Base-by-base conservation (phyloP, 2,888 invertebrate species). In the Scotopteryx bipunctaria region DNA sequence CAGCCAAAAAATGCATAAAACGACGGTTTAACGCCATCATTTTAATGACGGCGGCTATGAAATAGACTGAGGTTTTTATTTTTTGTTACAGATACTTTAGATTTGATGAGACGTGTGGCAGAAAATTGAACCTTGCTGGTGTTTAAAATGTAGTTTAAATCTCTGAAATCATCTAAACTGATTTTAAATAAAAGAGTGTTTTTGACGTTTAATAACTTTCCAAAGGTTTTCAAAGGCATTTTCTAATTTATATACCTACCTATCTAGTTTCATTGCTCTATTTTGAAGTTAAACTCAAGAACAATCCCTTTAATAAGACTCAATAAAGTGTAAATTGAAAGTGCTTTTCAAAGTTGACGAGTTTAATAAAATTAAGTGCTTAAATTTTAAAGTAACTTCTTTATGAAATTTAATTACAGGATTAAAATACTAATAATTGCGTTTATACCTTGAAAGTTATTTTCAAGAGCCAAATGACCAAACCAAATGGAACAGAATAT, bases 1-100 rank as follows among this genome's bases (percentile, higher is more conserved):
- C 60, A 67, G 72, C 76, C 76, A 83, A 78, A 81, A 82, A 83
- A 79, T 73, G 74, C 72, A 79, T 76, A 78, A 63, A 63, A 76
- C 70, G 72, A 72, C 66, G 69, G 64, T 68, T 70, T 70, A 71
- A 67, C 68, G 67, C 68, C 70, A 72, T 62, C 64, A 63, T 66
- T 71, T 70, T 72, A 65, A 75, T 64, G 71, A 63, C 49, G 63
- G 59, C 48, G 58, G 68, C 50, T 61, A 58, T 31, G 67, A 61
- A 66, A 66, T 63, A 61, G 56, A 61, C 57, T 62, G 45, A 40
- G 16, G 8, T 48, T 64, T 62, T 57, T 56, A 58, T 61, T 53
- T 67, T 69, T 73, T 64, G 49, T 55, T 58, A 43, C 42, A 45
- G 40, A 42, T 36, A 9, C 52, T 52, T 56, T 52, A 45, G 41